These are phyloP conservation scores for Atopsyche davidsoni DNA, from an alignment of 1,140 invertebrate species.

Conservation along the genomic window DNA sequence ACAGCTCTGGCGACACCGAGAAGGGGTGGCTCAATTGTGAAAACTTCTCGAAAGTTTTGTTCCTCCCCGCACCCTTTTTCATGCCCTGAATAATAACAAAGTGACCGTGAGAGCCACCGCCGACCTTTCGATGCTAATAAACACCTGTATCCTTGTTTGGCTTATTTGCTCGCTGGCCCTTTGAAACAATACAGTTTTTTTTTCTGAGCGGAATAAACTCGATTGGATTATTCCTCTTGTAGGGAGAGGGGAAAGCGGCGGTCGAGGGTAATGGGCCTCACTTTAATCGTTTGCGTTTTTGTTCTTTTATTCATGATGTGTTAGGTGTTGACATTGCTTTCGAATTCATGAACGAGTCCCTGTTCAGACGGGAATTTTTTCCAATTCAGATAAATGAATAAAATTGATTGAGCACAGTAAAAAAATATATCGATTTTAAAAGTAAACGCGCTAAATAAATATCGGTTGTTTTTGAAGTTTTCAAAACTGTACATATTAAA, in stretches of 20 bases:
- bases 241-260: too few species aligned
- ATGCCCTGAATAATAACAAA: slow-evolving; percentile 27
- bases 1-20: too few species aligned
- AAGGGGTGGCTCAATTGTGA: too few species aligned
- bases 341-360: neutral
- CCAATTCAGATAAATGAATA: too few species aligned
- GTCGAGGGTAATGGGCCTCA: too few species aligned
- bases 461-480: neutral
- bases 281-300: too few species aligned
- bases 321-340: too few species aligned
- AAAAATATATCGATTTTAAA: neutral
- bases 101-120: slow-evolving; percentile 7
- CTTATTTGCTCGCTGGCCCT: slow-evolving; percentile 10
- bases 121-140: slow-evolving; percentile 26
- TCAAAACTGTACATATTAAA: neutral
- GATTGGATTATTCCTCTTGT: neutral
- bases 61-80: slow-evolving; percentile 23
- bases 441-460: neutral
- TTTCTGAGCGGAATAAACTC: neutral
- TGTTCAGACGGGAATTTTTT: neutral
- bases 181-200: neutral
- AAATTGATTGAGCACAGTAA: too few species aligned
- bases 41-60: neutral
- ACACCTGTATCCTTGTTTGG: slow-evolving; percentile 18
- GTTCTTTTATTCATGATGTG: too few species aligned